A percentile compares a stretch with the other conserved stretches of the same genome.
These are phyloP conservation scores for Pampusana beccarii DNA, from an alignment of 2,113 vertebrate species.

Conservation along the genomic window DNA sequence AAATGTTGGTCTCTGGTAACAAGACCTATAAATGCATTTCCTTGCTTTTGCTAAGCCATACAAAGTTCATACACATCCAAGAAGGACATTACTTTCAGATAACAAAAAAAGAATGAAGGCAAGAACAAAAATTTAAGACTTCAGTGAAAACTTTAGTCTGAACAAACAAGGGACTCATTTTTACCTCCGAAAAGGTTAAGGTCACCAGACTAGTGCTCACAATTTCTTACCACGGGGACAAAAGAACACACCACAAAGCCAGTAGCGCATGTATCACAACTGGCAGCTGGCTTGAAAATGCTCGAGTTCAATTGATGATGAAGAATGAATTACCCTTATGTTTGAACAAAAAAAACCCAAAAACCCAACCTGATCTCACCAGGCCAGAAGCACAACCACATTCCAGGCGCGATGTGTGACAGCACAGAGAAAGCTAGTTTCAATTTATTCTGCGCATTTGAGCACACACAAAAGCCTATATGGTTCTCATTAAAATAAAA, in stretches of 20 bases:
- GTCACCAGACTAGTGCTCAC: not conserved
- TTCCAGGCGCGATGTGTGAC: slow-evolving; percentile 41
- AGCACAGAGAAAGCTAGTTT: slow-evolving; percentile 43
- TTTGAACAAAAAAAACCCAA: slow-evolving; percentile 56
- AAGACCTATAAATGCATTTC: not conserved
- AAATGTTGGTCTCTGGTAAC: not conserved
- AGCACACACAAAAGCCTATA: slow-evolving; percentile 61
- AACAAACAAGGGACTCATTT: slow-evolving; percentile 44
- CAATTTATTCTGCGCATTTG: slow-evolving; percentile 62
- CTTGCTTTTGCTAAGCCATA: not conserved
- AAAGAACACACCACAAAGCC: slow-evolving; percentile 53
- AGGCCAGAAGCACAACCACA: slow-evolving; percentile 56
- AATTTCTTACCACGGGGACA: slow-evolving; percentile 25
- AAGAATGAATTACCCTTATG: slow-evolving; percentile 64
- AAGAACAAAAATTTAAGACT: not conserved
- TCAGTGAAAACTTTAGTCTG: slow-evolving; percentile 10
- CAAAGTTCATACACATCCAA: not conserved
- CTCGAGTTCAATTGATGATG: slow-evolving; percentile 44
- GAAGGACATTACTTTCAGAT: not conserved
- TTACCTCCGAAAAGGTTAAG: slow-evolving; percentile 51
- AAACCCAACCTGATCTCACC: slow-evolving; percentile 47
- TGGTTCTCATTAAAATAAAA: slow-evolving; percentile 52
- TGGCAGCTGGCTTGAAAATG: slow-evolving; percentile 59
- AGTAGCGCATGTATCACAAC: slow-evolving; percentile 24
- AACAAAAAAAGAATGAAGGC: not conserved